Percentiles rank a stretch among this genome's conserved stretches.
Conservation (phyloP, 2,113 vertebrate genomes). For the Noctilio leporinus region DNA sequence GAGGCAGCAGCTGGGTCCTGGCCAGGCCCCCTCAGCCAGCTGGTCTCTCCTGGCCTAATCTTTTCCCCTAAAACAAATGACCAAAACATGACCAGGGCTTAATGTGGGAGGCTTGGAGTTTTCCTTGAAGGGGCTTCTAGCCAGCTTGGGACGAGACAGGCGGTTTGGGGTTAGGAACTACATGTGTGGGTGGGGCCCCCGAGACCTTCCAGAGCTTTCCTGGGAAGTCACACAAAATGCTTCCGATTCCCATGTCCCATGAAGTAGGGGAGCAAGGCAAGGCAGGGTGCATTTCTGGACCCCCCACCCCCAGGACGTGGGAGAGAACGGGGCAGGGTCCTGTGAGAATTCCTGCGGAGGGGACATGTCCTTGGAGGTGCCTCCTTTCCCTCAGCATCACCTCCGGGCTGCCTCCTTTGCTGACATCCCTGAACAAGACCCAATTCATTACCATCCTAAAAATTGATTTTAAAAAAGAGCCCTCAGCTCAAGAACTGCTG, state of each 20-base stretch:
- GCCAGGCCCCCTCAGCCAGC: not conserved
- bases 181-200: not conserved
- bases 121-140: not conserved
- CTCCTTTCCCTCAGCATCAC: not conserved
- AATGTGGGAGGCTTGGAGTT: not conserved
- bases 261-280: rapidly evolving
- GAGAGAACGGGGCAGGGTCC: not conserved
- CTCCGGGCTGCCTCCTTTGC: not conserved
- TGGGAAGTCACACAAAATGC: too few species aligned
- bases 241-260: not conserved
- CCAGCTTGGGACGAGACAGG: too few species aligned
- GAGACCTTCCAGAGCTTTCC: rapidly evolving
- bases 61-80: too few species aligned
- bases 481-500: slow-evolving; percentile 11
- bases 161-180: not conserved
- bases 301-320: not conserved
- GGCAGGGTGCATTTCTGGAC: rapidly evolving
- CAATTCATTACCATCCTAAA: not conserved
- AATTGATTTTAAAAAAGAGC: not conserved
- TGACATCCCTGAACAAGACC: slow-evolving; percentile 14
- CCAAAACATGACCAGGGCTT: not conserved
- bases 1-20: too few species aligned
- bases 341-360: not conserved
- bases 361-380: not conserved
- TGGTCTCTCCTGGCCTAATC: too few species aligned